These are phyloP conservation scores for Oryzias dopingdopingensis DNA, from an alignment of 2,797 vertebrate species.

Conservation along the genomic window DNA sequence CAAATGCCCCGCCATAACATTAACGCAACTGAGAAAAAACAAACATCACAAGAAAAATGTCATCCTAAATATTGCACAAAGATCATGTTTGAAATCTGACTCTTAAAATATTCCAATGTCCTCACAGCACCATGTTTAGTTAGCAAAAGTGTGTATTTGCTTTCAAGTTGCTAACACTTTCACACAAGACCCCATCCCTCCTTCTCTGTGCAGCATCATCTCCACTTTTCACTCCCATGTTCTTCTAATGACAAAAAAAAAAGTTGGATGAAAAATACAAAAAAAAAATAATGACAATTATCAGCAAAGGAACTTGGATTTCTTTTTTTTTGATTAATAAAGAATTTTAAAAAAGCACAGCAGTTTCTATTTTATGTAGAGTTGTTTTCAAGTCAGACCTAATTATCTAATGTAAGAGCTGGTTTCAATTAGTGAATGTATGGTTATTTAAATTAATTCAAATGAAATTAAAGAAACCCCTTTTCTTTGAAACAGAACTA, in stretches of 20 bases:
- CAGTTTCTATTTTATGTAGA: too few relatives aligned
- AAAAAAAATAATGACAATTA: neutral
- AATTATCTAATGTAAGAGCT: too few relatives aligned
- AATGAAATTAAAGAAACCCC: too few relatives aligned
- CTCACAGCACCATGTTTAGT: constrained; percentile 28
- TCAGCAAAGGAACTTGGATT: too few relatives aligned
- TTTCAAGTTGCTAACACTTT: constrained; percentile 36
- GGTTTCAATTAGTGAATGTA: too few relatives aligned
- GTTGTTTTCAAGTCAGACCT: too few relatives aligned
- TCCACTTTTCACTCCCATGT: neutral
- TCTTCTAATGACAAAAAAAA: constrained; percentile 19
- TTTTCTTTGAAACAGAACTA: too few relatives aligned
- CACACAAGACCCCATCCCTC: constrained; percentile 28
- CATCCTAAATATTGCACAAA: constrained; percentile 61
- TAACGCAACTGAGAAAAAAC: constrained; percentile 20
- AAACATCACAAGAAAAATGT: constrained; percentile 26
- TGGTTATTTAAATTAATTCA: too few relatives aligned
- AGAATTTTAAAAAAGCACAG: too few relatives aligned
- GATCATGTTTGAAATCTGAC: constrained; percentile 51
- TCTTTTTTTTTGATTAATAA: too few relatives aligned
- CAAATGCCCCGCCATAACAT: constrained; percentile 43
- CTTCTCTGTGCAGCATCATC: constrained; percentile 3
- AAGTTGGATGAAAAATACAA: constrained; percentile 24
- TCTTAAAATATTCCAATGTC: constrained; percentile 26
- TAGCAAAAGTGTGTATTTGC: constrained; percentile 46